Base-by-base conservation (phyloP, 30 jellyfish, hydroid and myxozoan species). In the Clytia hemisphaerica region DNA sequence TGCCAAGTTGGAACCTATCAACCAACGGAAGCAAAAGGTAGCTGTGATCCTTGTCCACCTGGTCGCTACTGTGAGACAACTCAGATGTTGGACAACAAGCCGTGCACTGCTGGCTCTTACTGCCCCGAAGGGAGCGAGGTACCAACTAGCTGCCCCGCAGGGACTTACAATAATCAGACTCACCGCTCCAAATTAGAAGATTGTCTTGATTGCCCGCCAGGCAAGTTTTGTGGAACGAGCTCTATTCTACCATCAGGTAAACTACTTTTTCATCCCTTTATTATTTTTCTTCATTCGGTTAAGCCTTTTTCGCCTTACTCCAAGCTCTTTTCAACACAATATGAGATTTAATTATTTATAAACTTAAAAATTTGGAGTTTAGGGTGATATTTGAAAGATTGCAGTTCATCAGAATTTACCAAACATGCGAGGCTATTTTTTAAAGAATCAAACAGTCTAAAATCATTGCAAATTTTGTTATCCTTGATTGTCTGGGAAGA, bases 51-150 rank as follows among this genome's bases (percentile, higher is more conserved):
- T 1, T 91, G 99, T 67, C 44, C 76, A 30, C 77, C 88, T 15
- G 99, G 99, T 4, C 78, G 83, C 62, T 91, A 75, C 45, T 91
- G 99, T 69, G 73, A 78, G 30, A 58, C 84, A 2, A 77, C 95
- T 3, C 47, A 75, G 33, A 77, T 91, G 95, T 71, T 63, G 26
- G 25, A 66, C 26, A 75, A 95, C 1, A 26, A 36, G 5, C 95
- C 95, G 15, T 91, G 99, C 48, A 37, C 75, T 6, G 86, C 94
- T 2, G 99, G 99, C 21, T 91, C 66, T 72, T 91, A 91, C 73
- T 91, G 99, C 44, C 94, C 94, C 50, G 94, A 79, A 65, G 99
- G 99, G 2, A 82, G 95, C 72, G 99, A 91, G 63, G 92, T 91
- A 0, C 94, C 70, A 62, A 37, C 47, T 55, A 80, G 91, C 14